Evolutionary conservation across 2,797 vertebrate species (phyloP).

Genomic region (Rhynchotus rufescens): DNA sequence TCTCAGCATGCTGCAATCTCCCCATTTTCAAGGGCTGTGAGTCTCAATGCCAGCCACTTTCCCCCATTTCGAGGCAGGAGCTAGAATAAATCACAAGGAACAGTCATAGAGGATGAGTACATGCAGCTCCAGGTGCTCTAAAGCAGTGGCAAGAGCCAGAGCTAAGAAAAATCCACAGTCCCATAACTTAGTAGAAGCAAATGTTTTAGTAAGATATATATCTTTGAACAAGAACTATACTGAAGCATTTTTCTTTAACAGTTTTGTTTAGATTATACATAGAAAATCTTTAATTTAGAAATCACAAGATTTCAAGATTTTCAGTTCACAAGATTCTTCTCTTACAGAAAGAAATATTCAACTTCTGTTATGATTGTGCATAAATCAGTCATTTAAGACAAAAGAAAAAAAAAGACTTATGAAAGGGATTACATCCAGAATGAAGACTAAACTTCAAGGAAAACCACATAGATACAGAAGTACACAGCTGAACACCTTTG

Average conservation of each 20-base stretch:
- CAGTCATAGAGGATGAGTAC: background rate
- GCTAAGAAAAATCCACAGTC: background rate
- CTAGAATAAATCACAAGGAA: background rate
- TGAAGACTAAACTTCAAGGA: background rate
- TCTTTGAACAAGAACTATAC: background rate
- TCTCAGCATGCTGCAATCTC: background rate
- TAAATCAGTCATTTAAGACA: background rate
- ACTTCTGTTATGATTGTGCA: background rate
- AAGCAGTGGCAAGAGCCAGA: background rate
- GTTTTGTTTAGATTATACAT: rapidly evolving
- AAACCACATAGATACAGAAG: background rate
- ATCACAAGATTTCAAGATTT: background rate
- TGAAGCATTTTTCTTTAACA: background rate
- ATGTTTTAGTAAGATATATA: background rate
- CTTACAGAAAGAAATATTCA: background rate
- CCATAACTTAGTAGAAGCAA: background rate
- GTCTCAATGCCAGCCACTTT: rapidly evolving
- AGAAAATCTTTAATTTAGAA: background rate
- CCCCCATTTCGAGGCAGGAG: rapidly evolving
- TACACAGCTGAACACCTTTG: background rate
- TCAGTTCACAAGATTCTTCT: background rate
- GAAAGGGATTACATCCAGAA: background rate
- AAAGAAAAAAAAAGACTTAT: background rate
- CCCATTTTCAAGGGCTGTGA: background rate
- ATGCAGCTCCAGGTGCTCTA: background rate